These are phyloP conservation scores for Polypedilum pembai DNA, from an alignment of 1,140 invertebrate species.

Conservation along the genomic window DNA sequence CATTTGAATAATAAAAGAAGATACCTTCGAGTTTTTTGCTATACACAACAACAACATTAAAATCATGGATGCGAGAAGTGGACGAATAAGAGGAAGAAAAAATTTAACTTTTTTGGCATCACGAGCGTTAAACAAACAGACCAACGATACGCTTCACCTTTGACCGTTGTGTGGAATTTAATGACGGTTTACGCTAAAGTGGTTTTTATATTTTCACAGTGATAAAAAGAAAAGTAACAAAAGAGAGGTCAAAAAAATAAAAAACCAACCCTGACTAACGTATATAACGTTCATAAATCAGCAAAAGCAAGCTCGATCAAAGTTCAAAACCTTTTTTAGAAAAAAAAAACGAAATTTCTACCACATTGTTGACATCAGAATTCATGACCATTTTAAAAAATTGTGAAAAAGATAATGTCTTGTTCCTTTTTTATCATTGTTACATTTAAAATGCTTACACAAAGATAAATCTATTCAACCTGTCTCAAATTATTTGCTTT, in stretches of 20 bases:
- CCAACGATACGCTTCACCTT: neutral
- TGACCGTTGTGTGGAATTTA: neutral
- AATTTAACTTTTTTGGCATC: too few relatives aligned
- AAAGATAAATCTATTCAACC: neutral
- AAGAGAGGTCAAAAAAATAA: neutral
- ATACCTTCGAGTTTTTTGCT: too few relatives aligned
- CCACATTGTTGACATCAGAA: neutral
- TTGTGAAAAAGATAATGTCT: neutral
- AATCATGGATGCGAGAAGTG: too few relatives aligned
- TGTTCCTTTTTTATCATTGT: too few relatives aligned
- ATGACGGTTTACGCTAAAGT: conserved; percentile 1
- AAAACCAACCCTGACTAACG: neutral
- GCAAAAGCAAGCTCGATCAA: neutral
- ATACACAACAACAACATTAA: too few relatives aligned
- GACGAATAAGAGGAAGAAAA: too few relatives aligned
- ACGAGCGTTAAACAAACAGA: too few relatives aligned
- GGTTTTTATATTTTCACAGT: conserved; percentile 1
- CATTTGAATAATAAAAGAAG: neutral
- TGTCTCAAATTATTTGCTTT: neutral
- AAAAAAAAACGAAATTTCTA: neutral
- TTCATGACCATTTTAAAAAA: neutral
- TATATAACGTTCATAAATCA: neutral
- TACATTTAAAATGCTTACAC: neutral
- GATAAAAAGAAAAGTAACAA: neutral
- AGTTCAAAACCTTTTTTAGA: neutral